Percentiles rank a stretch among this genome's conserved stretches.
These are phyloP conservation scores for Cyphomyrus discorhynchus DNA, from an alignment of 2,113 vertebrate genomes.

Conservation along the genomic window DNA sequence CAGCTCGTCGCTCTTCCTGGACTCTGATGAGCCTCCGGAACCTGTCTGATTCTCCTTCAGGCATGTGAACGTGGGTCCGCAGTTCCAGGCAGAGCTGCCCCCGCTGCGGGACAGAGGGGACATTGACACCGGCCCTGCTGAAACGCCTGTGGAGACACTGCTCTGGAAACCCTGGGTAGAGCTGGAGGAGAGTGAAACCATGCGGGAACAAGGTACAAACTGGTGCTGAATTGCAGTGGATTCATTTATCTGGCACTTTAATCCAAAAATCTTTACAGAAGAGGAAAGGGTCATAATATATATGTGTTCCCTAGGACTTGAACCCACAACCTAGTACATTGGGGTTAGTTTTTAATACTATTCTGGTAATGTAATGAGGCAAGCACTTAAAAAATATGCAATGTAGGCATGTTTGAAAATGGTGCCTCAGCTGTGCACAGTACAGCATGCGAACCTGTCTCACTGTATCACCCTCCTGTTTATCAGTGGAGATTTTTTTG, in stretches of 20 bases:
- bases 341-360: background rate
- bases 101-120: background rate
- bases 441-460: background rate
- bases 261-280: background rate
- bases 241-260: background rate
- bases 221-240: background rate
- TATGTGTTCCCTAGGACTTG: background rate
- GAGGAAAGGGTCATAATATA: background rate
- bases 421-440: background rate
- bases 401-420: background rate
- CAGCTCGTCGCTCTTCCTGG: background rate
- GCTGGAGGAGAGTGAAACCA: constrained; percentile 36
- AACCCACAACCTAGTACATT: background rate
- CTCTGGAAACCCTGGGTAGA: constrained; percentile 60
- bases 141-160: constrained; percentile 44
- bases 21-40: background rate
- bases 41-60: constrained; percentile 27
- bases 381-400: background rate
- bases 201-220: constrained; percentile 49
- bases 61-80: constrained; percentile 54
- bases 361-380: background rate
- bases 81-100: constrained; percentile 62
- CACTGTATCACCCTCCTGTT: background rate
- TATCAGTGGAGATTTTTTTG: constrained; percentile 60
- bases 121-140: constrained; percentile 15